Base-by-base conservation (phyloP, 23 tunicate genomes). In the Styela plicata region DNA sequence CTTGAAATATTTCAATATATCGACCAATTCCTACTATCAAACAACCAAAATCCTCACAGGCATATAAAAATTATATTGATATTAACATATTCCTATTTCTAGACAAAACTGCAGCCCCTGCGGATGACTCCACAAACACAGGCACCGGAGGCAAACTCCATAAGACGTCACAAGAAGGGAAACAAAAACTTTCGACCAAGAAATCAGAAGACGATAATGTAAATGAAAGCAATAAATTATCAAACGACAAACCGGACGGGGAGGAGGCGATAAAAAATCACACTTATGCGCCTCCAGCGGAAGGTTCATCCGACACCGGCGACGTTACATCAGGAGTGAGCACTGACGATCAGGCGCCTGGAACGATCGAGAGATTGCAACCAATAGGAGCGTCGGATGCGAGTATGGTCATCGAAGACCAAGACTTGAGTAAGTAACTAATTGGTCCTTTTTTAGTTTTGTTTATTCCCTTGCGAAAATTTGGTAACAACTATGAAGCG, bases 321-420 rank as follows among this genome's bases (percentile, higher is more conserved):
- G 81, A 76, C 27, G 81, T 76, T 0, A 53, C 81, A 7, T 76
- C 64, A 7, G 81, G 64, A 18, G 37, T 44, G 18, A 44, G 81
- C 64, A 86, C 86, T 52, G 90, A 80, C 2, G 87, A 91, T 37
- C 91, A 86, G 29, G 63, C 82, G 29, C 36, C 80, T 33, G 87
- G 73, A 1, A 37, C 81, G 1, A 52, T 69, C 21, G 97, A 91
- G 78, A 80, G 97, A 27, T 85, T 91, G 29, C 97, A 91, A 63
- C 97, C 97, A 27, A 91, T 91, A 29, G 97, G 97, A 10, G 97
- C 97, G n/a, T 91, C 97, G 22, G 89, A 91, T 78, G 83, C 97
- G 2, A 91, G 97, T 80, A 91, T 91, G 90, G 31, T 91, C 36
- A 89, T 86, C 23, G 97, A 91, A 52, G 97, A 91, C 53, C 87